Base-by-base conservation (phyloP, 2,113 vertebrate genomes). In the Actenoides hombroni region DNA sequence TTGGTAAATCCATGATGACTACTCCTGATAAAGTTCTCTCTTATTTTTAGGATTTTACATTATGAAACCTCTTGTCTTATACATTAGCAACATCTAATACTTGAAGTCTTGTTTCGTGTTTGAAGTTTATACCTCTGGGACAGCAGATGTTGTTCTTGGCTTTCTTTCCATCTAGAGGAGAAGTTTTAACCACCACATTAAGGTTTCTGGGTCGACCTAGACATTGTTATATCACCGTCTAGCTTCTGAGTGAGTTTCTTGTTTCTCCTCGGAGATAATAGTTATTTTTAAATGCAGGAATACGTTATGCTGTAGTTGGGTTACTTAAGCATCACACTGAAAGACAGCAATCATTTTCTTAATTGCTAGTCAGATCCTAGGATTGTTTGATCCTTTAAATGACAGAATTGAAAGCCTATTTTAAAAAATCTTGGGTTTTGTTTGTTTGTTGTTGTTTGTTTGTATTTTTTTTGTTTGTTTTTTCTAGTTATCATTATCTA, bases 401-500 rank as follows among this genome's bases (percentile, higher is more conserved):
- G 16, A 20, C 8, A 49, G 9, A 26, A 48, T 60, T 79, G 70
- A 25, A 76, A 67, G 1, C 4, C 19, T 64, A 64, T 53, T 54
- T 86, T 77, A 17, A 67, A 85, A 40, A 25, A 24, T 82, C 46
- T 17, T 57, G 31, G 10, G 11, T 13, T 0, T 25, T 37, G 10
- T 0, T 5, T 19, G 9, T 19, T 20, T 46, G 18, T 46, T 20
- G 46, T 46, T 46, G 3, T 11, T 4, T 3, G 19, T 20, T 29
- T 15, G 29, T n/a, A n/a, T n/a, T n/a, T n/a, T n/a, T n/a, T 23
- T 51, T 25, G 4, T 13, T 4, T 4, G 17, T 40, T 28, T 37
- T 19, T 63, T 83, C 28, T 6, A 14, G 3, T 39, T 77, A 19
- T 29, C 17, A 16, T 6, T 19, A 6, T 6, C 13, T 29, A 2